Evolutionary conservation across 1,140 invertebrate genomes (phyloP).

Genomic region (Anagrus nilaparvatae): DNA sequence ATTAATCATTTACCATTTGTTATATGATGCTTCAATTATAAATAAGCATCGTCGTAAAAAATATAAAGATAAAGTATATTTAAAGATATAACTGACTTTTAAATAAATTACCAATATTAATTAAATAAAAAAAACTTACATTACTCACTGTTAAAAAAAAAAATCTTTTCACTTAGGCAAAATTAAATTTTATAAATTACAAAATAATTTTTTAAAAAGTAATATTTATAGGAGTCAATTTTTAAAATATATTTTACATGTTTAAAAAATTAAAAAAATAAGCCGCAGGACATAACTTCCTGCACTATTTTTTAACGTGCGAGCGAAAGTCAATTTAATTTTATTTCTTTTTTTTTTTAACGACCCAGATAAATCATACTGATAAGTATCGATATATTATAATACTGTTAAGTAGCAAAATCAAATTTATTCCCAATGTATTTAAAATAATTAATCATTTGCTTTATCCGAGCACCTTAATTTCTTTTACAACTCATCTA

Average conservation of each 20-base stretch:
- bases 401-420: constrained; percentile 21
- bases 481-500: neutral
- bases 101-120: too few relatives aligned
- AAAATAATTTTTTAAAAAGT: neutral
- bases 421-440: constrained; percentile 14
- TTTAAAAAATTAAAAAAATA: neutral
- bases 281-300: constrained; percentile 19
- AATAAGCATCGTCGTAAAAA: too few relatives aligned
- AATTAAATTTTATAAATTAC: neutral
- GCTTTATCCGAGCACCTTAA: constrained; percentile 6
- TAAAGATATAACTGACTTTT: too few relatives aligned
- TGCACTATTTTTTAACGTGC: too few relatives aligned
- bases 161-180: too few relatives aligned
- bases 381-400: constrained; percentile 26
- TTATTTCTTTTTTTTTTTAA: too few relatives aligned
- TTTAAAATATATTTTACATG: neutral
- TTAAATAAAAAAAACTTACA: too few relatives aligned
- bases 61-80: too few relatives aligned
- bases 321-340: too few relatives aligned
- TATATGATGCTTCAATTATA: too few relatives aligned
- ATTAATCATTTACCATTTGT: too few relatives aligned
- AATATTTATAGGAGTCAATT: constrained; percentile 4
- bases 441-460: constrained; percentile 32
- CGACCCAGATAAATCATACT: constrained; percentile 26
- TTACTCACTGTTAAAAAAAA: too few relatives aligned